Evolutionary conservation across 2,113 vertebrate species (phyloP), one percentile per base, ranked within the genome.

Genomic region (Nerophis lumbriciformis): DNA sequence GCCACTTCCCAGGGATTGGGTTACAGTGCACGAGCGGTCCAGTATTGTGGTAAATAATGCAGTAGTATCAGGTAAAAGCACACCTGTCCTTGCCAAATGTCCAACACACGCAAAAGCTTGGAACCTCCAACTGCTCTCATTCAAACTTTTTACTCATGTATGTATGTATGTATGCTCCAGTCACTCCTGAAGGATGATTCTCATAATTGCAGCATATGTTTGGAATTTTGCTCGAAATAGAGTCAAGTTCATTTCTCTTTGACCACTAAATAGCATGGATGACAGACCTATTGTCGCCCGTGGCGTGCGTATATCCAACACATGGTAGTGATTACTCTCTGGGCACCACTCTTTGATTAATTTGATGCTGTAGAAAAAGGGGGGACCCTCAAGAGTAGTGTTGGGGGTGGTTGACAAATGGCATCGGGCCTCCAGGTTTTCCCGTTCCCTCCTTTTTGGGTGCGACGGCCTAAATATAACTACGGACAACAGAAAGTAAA

Each of bases 151-250:
- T 52, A 11, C 71, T 54, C 63, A 42, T 82, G 77, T 83, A 80
- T 87, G 81, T 83, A 80, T 87, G 81, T 4, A 28, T 28, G 28
- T 83, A 81, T 86, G 82, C 76, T 77, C 72, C 69, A 79, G 80
- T 86, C 83, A 75, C 51, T 1, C 51, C 48, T 73, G 82, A 86
- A 78, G 68, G 75, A 84, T 79, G 81, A n/a, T 61, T 65, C 60
- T 78, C 59, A 9, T 81, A 83, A 83, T 83, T 83, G 78, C 64
- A 52, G 78, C 82, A 87, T 87, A 83, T 88, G 87, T 85, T 87
- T 81, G 77, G 79, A 77, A 85, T 85, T 85, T 85, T 80, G 86
- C 1, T 85, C 68, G 75, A 84, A 87, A 85, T 81, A 84, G 76
- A 72, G 12, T 79, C 84, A 72, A 73, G 79, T 76, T 79, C 83